Base-by-base conservation (phyloP, 2,888 invertebrate species). In the Drosophila nigricruria region DNA sequence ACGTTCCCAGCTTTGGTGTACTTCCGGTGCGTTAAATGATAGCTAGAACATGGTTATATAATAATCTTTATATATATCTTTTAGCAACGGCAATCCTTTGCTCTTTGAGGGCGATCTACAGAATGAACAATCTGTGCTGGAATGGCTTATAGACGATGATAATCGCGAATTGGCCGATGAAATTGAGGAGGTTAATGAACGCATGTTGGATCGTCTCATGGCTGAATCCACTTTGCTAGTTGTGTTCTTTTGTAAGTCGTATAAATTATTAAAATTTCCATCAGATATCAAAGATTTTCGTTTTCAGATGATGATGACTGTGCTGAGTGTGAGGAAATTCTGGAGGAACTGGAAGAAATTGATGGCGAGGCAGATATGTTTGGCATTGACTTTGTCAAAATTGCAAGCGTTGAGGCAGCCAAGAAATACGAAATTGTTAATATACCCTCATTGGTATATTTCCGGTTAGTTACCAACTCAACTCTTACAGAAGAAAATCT, bases 381-480 rank as follows among this genome's bases (percentile, higher is more conserved):
- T 91, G 97, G 97, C n/a, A 98, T 98, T 80, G 98, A 98, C 92
- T 98, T 98, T 93, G 98, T 98, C 0, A 98, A 98, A 92, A 97
- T 98, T 61, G 95, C 96, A 47, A 97, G 97, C 88, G 94, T 95
- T 0, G 96, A 96, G 82, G 96, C 97, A 3, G 97, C 97, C 14
- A 95, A 96, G 40, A 96, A 96, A 85, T 97, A 97, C 92, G 96
- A 96, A 81, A 94, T 98, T 58, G 95, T 97, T 45, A 96, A 96
- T 90, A 95, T 97, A 76, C 98, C 98, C 5, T 96, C 97, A 1
- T 93, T 98, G 53, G 96, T 97, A 52, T 98, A 98, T 91, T 98
- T 97, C 94, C 95, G 98, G 93, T 93, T 66, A 66, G 61, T 54
- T 16, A 14, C 9, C 2, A 20, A 36, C 23, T 9, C 2, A 3